Base-by-base conservation (phyloP, 2,797 vertebrate species). In the Sciurus vulgaris region DNA sequence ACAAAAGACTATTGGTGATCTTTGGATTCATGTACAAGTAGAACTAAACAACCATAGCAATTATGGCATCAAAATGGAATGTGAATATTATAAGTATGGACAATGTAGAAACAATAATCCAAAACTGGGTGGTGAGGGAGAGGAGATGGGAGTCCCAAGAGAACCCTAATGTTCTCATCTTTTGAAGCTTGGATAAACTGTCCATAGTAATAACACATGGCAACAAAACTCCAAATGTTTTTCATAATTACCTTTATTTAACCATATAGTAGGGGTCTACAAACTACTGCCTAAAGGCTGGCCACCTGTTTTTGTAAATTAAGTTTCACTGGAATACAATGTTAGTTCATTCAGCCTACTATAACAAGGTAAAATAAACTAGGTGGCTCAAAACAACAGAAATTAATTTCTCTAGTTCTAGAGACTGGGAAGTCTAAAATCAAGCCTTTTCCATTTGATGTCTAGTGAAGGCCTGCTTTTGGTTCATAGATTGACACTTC, bases 201-300 rank as follows among this genome's bases (percentile, higher is more conserved):
- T 59, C 20, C 41, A 69, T 82, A 74, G 84, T 86, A 61, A 95
- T 94, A 79, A 61, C 18, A 5, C 12, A 7, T 41, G 30, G n/a
- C 79, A 22, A 54, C 41, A 26, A 73, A 74, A 82, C n/a, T 17
- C 38, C 44, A 49, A 94, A 41, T 13, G 3, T 49, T 69, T 91
- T 96, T 65, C 61, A 95, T 61, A 73, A 74, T 85, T 83, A 90
- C 28, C 28, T 82, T 81, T 87, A 84, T 73, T 89, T 74, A 89
- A 89, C 20, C 49, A 11, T 72, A 63, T 47, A 83, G 4, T 7
- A 88, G 26, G 12, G 22, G n/a, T 44, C 56, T 33, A 51, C 28
- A 88, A 78, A 85, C 22, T 54, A 35, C 47, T 79, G 35, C 70
- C 70, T 65, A 30, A 67, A 28, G 13, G 14, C 30, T 22, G 17